A percentile compares a stretch with the other conserved stretches of the same genome.
Conservation (phyloP, 2,113 vertebrate genomes). For the Crotalus viridis region DNA sequence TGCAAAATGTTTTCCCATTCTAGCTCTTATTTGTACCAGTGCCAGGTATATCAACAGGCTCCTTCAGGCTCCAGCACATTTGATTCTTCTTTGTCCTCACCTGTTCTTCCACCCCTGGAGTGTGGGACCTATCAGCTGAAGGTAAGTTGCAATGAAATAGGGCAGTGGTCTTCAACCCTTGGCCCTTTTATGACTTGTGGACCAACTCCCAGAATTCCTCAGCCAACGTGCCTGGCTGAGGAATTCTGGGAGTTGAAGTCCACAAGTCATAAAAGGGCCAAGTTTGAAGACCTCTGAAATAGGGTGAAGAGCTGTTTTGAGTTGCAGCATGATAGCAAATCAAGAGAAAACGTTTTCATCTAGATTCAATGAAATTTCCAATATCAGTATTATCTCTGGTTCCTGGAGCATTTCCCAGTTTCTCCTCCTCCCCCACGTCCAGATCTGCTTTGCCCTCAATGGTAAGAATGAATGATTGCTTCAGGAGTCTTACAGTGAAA, state of each 20-base stretch:
- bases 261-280: too few relatives aligned
- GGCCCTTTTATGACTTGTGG: too few relatives aligned
- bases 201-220: too few relatives aligned
- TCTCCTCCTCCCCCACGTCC: background rate
- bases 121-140: background rate
- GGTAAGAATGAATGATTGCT: too few relatives aligned
- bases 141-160: background rate
- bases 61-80: background rate
- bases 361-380: background rate
- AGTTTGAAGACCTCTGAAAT: background rate
- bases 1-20: background rate
- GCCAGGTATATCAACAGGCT: background rate
- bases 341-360: background rate
- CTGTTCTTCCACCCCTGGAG: background rate
- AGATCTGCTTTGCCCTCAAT: too few relatives aligned
- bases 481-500: too few relatives aligned
- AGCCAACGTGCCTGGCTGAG: too few relatives aligned
- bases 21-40: background rate
- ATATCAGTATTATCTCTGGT: background rate
- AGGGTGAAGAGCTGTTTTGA: background rate
- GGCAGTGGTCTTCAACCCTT: too few relatives aligned
- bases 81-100: background rate
- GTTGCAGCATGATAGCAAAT: background rate
- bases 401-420: background rate
- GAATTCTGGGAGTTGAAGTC: too few relatives aligned